Evolutionary conservation across 2,888 invertebrate species (phyloP).

Genomic region (Malacosoma neustria): DNA sequence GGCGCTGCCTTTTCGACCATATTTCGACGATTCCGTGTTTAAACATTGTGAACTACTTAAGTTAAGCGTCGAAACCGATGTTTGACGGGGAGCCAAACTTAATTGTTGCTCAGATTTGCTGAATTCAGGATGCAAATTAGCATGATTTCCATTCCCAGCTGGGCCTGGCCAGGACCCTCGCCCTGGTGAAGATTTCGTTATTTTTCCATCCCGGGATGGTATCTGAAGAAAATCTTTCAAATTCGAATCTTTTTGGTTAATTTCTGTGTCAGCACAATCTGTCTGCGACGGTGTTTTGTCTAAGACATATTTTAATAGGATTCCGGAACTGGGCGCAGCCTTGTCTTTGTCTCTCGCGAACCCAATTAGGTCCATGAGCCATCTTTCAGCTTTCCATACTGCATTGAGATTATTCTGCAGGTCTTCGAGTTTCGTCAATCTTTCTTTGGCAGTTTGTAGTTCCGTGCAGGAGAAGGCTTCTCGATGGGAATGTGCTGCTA

Average conservation of each 20-base stretch:
- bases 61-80: conserved; percentile 66
- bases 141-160: conserved; percentile 71
- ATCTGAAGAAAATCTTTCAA: conserved; percentile 76
- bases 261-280: conserved; percentile 44
- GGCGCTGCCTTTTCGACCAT: conserved; percentile 73
- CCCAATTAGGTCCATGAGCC: conserved; percentile 96
- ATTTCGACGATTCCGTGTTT: conserved; percentile 55
- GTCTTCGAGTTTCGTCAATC: conserved; percentile 86
- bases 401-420: conserved; percentile 89
- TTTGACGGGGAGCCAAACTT: conserved; percentile 67
- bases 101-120: conserved; percentile 90
- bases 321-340: conserved; percentile 56
- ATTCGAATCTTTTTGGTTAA: conserved; percentile 62
- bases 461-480: conserved; percentile 96
- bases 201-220: conserved; percentile 82
- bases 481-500: conserved; percentile 94
- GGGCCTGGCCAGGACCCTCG: conserved; percentile 93
- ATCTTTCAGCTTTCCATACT: conserved; percentile 95
- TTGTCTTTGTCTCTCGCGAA: conserved; percentile 88
- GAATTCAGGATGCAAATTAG: conserved; percentile 79
- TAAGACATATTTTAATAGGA: conserved; percentile 56
- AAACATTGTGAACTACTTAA: conserved; percentile 72
- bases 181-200: conserved; percentile 84
- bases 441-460: conserved; percentile 88
- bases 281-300: conserved; percentile 44